These are phyloP conservation scores for Molanna angustata DNA, from an alignment of 2,888 invertebrate species.

Conservation along the genomic window DNA sequence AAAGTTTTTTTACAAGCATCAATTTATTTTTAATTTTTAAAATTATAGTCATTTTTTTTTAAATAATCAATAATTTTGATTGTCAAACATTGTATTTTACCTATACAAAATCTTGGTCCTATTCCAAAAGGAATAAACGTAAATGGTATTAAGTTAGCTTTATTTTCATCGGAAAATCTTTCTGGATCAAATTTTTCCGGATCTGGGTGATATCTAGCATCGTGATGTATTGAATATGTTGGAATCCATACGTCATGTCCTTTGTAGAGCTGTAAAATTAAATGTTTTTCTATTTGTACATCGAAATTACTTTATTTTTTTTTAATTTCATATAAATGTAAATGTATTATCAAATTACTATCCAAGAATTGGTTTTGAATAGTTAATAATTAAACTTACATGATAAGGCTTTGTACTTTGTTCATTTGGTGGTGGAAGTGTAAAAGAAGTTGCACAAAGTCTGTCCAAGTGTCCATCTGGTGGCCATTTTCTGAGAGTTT, in stretches of 20 bases:
- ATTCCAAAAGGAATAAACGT: conserved; percentile 32
- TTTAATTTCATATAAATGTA: no score
- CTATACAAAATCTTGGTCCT: conserved; percentile 32
- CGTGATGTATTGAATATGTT: conserved; percentile 39
- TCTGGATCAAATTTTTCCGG: conserved; percentile 46
- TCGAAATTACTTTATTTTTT: no score
- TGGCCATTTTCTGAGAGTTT: conserved; percentile 39
- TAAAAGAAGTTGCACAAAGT: conserved; percentile 37
- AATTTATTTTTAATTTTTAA: no score
- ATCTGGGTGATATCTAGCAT: conserved; percentile 37
- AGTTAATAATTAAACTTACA: no score
- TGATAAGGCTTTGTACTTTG: conserved; percentile 18
- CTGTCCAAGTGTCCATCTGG: conserved; percentile 37
- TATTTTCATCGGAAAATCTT: conserved; percentile 46
- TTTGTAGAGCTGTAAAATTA: conserved; percentile 25
- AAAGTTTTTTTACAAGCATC: no score
- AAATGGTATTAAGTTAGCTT: conserved; percentile 31
- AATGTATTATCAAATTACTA: no score
- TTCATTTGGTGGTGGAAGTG: conserved; percentile 29
- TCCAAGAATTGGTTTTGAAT: no score
- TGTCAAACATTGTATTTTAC: no score
- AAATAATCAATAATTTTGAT: no score
- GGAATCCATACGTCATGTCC: conserved; percentile 34
- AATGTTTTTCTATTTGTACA: no score
- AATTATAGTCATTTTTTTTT: no score